Evolutionary conservation across 2,113 vertebrate species (phyloP), one percentile per base, ranked within the genome.

Genomic region (Ptychochromis oligacanthus): DNA sequence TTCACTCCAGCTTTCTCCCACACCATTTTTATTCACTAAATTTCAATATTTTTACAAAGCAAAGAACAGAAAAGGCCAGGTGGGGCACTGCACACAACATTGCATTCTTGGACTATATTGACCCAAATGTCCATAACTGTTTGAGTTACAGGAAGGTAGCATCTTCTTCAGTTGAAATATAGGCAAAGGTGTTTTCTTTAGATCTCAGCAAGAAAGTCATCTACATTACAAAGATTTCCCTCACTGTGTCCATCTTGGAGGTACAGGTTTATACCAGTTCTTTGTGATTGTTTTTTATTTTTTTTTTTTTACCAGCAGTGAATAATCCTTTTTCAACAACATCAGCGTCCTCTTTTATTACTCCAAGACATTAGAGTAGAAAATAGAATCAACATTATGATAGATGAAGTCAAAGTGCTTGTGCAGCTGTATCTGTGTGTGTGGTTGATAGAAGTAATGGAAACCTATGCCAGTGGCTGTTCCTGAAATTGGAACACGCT

Each of bases 401-500:
- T 3, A 28, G 60, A 79, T 76, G 9, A 62, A 26, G 31, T 24
- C 15, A 11, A 72, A 2, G 22, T 54, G 58, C 64, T 26, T 74
- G 17, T 62, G 56, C 20, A 22, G 7, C 28, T 26, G 11, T 38
- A 15, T 56, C 56, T 75, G 18, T 57, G n/a, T 60, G 46, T 79
- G 55, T 70, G 13, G 77, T n/a, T 52, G 57, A 87, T 52, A 72
- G 70, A 7, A 55, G 20, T 80, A 78, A 76, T 28, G 28, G 77
- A 87, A 1, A 20, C 24, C n/a, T 67, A 86, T 1, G 18, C 14
- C 26, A 38, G n/a, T 10, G 14, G 24, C 43, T 72, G 75, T 57
- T 78, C 59, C 20, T 75, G 75, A 90, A 84, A 88, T 90, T 90
- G 55, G 58, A 90, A 38, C 62, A 81, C 59, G 24, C 56, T 57